Base-by-base conservation (phyloP, 2,888 invertebrate species). In the Lepidonotus clava region DNA sequence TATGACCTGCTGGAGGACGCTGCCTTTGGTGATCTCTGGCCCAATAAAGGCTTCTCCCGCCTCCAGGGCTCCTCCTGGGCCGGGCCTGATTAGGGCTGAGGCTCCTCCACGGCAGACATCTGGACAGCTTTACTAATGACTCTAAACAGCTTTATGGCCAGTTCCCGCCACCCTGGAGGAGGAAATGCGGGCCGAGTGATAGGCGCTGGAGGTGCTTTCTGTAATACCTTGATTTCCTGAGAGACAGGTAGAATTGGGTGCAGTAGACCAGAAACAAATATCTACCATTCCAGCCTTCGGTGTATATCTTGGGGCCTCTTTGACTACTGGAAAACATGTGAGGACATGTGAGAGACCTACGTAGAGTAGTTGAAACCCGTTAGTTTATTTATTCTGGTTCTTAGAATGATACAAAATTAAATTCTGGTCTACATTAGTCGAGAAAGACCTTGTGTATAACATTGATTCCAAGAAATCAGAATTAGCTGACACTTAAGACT, bases 171-270 rank as follows among this genome's bases (percentile, higher is more conserved):
- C 61, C 61, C 61, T 61, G 61, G 61, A 61, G 61, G 4, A 61
- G 61, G 2, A 18, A 18, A 46, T 18, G 46, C n/a, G n/a, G 18
- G 6, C n/a, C 5, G 56, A 32, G 28, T 61, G 24, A 61, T 61
- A 61, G 24, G 61, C 4, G 61, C 61, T 11, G 61, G 61, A 61
- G 61, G 61, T 5, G 61, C 61, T 28, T 61, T 4, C 61, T 28
- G 61, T 61, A 61, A 61, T 61, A 61, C 61, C 61, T 61, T 61
- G 61, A 61, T 61, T 61, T 61, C 61, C 61, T 61, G 61, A 32
- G 61, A 61, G 61, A 61, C 61, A 61, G 61, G 61, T 28, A 61
- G 14, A 61, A 61, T 61, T 4, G 61, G 1, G 61, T 61, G 24
- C 61, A 61, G 2, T 24, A 14, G 4, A 24, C 28, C 61, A 61